Base-by-base conservation (phyloP, 2,113 vertebrate species). In the Galeopterus variegatus region DNA sequence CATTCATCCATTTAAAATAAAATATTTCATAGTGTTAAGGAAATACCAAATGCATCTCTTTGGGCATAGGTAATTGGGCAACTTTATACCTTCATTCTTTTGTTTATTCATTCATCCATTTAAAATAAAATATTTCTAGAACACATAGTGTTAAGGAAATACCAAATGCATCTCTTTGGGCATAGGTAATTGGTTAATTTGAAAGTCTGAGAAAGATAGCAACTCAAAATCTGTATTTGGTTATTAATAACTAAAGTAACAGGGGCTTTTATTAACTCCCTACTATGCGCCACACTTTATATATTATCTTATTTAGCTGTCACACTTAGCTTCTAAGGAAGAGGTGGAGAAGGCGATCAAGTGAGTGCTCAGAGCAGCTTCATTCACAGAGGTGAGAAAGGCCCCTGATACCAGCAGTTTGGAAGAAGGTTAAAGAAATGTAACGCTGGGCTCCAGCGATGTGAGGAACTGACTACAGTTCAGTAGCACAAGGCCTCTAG, bases 111-210 rank as follows among this genome's bases (percentile, higher is more conserved):
- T 48, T 67, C 52, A 69, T 73, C 21, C 67, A 70, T 45, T 80
- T 89, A 72, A 92, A 77, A 96, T 62, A 48, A 84, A 45, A 60
- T 62, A 70, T 92, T 88, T 95, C 79, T 58, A 75, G 76, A 62
- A 5, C 23, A 80, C 10, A 31, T 41, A 56, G 4, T 75, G 9
- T 52, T 52, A 76, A 69, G 60, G 33, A 93, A 79, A 70, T 48
- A 84, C 60, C 12, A 60, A 65, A 56, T 76, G 15, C 21, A 23
- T 36, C n/a, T 92, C 7, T 90, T 70, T 90, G 50, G 58, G 15
- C 33, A 45, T 19, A 36, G 28, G 21, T 64, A 69, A 41, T 84
- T 45, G 50, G 14, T 58, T 87, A 73, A 92, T 69, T 93, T 72
- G 76, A 82, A 79, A 81, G n/a, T 54, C 76, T 75, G 56, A 88